Conservation (phyloP, 2,888 invertebrate genomes). For the Caenorhabditis afra region DNA sequence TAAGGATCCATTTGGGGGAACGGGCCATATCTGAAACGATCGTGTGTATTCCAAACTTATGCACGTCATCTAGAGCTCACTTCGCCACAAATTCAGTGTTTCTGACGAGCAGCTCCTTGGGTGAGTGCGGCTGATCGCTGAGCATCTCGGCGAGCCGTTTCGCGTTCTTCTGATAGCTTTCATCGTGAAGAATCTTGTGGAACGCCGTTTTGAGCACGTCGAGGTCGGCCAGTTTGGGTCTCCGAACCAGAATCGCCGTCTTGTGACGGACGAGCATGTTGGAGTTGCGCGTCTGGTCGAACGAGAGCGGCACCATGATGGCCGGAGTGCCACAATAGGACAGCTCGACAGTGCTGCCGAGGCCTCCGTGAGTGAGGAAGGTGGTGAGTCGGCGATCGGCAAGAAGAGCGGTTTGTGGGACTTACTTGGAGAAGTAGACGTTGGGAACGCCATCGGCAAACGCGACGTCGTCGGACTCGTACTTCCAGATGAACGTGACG, state of each 20-base stretch:
- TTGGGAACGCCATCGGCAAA: conserved; percentile 38
- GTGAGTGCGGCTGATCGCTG: conserved; percentile 37
- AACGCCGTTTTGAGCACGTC: no score
- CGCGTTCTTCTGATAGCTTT: conserved; percentile 26
- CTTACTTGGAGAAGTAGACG: conserved; percentile 45
- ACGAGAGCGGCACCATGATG: conserved; percentile 37
- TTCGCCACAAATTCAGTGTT: conserved; percentile 40
- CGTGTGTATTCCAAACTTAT: no score
- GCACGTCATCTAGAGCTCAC: conserved; percentile 3
- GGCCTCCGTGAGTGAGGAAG: conserved; percentile 55
- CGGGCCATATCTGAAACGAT: conserved; percentile 47
- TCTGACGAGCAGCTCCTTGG: conserved; percentile 37
- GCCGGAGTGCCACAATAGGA: conserved; percentile 43
- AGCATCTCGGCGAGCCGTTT: conserved; percentile 25
- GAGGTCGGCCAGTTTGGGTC: no score
- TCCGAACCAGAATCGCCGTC: conserved; percentile 26
- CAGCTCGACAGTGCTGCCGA: conserved; percentile 52
- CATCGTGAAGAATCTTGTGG: conserved; percentile 21
- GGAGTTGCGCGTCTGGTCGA: conserved; percentile 51
- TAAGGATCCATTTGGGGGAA: conserved; percentile 54
- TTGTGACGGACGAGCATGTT: conserved; percentile 50
- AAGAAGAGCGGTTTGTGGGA: conserved; percentile 53
- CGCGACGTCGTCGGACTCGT: conserved; percentile 34
- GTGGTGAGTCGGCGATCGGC: conserved; percentile 35
- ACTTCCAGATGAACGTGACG: conserved; percentile 62